Conservation (phyloP, 2,888 invertebrate genomes). For the Eupithecia dodoneata region DNA sequence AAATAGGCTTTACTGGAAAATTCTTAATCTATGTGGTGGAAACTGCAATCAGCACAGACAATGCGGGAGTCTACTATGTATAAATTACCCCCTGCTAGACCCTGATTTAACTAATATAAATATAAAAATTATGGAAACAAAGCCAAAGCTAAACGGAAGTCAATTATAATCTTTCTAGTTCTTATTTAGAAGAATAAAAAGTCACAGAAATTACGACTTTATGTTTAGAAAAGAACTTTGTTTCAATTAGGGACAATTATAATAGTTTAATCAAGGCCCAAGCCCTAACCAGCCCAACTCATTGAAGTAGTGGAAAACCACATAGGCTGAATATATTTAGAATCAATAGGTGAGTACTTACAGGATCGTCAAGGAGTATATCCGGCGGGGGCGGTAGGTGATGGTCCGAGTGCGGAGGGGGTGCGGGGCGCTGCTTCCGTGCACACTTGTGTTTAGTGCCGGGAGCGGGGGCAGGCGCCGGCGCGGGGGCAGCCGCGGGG, state of each 20-base stretch:
- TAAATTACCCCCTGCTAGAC: neutral
- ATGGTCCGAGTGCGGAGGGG: constrained; percentile 75
- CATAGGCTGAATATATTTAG: neutral
- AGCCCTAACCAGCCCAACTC: neutral
- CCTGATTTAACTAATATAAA: neutral
- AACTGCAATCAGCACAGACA: neutral
- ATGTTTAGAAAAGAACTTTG: neutral
- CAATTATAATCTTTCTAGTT: neutral
- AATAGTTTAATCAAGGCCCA: neutral
- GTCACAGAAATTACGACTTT: neutral
- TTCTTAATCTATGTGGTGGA: neutral
- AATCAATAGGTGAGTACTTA: constrained; percentile 46
- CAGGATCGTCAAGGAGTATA: constrained; percentile 72
- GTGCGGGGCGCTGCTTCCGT: constrained; percentile 74
- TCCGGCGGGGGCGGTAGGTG: constrained; percentile 81
- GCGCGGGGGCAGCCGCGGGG: constrained; percentile 28
- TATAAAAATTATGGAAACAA: neutral
- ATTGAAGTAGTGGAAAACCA: neutral
- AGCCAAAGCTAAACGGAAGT: neutral
- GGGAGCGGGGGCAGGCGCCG: constrained; percentile 46
- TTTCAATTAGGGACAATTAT: neutral
- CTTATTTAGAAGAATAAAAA: neutral
- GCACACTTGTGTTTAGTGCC: constrained; percentile 67
- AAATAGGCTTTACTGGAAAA: neutral
- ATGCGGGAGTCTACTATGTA: neutral